A percentile compares a stretch with the other conserved stretches of the same genome.
Conservation (phyloP, 2,888 invertebrate species). For the Zygothrica quintamaculata region DNA sequence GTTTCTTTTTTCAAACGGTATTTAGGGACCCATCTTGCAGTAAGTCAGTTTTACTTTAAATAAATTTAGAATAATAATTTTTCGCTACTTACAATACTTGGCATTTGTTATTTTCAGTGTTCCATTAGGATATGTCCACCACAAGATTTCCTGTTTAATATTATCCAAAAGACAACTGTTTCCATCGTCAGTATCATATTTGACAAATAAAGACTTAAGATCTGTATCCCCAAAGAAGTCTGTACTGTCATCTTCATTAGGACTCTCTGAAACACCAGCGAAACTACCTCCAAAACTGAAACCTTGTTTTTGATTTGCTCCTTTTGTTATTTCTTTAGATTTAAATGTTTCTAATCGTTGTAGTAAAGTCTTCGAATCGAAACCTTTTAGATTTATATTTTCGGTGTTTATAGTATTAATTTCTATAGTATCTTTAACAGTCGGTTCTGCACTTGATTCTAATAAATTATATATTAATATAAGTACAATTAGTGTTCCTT, state of each 20-base stretch:
- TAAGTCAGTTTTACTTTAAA: no score
- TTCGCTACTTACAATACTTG: constrained; percentile 49
- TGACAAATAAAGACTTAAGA: constrained; percentile 54
- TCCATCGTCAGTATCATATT: constrained; percentile 54
- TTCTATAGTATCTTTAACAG: neutral
- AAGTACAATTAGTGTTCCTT: constrained; percentile 39
- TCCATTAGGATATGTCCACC: constrained; percentile 81
- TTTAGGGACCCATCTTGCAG: no score
- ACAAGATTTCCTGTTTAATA: constrained; percentile 68
- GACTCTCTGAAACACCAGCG: constrained; percentile 3
- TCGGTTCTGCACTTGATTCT: constrained; percentile 3
- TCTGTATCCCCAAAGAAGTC: constrained; percentile 28
- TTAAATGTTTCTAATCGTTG: neutral
- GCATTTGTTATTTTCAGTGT: constrained; percentile 49
- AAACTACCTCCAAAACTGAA: neutral
- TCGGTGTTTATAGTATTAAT: neutral
- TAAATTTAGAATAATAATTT: no score
- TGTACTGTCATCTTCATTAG: constrained; percentile 14
- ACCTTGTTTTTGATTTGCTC: neutral
- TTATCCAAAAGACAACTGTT: constrained; percentile 74
- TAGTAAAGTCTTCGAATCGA: neutral
- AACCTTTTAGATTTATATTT: no score
- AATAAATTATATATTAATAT: constrained; percentile 50
- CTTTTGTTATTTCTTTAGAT: neutral
- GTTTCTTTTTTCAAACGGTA: no score